phyloP scores from a whole-genome alignment of 2,113 vertebrate species.

The Ovis canadensis region DNA sequence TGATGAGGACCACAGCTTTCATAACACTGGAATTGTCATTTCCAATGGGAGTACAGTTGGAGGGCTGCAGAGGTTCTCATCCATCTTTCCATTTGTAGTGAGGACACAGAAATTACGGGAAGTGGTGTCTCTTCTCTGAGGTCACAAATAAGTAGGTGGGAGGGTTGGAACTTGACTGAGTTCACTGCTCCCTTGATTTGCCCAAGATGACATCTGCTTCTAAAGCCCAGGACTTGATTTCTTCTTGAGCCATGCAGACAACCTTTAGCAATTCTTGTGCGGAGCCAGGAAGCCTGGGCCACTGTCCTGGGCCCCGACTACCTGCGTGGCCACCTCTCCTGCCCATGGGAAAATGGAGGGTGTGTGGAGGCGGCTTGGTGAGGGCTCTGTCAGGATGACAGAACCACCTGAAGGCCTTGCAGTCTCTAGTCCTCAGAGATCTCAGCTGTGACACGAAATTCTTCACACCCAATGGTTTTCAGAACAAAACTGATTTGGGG shows the following conservation, averaged over 20 bases:
- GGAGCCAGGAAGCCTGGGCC: neutral
- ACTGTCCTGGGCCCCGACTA: neutral
- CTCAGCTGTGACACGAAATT: neutral
- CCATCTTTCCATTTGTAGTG: neutral
- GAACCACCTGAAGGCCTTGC: neutral
- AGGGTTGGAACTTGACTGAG: neutral
- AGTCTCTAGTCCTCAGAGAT: neutral
- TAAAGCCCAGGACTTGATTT: neutral
- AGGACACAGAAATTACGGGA: neutral
- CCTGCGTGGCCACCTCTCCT: neutral
- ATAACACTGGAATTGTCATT: neutral
- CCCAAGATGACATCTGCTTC: neutral
- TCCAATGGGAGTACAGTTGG: neutral
- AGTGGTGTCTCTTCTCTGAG: neutral
- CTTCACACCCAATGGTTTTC: neutral
- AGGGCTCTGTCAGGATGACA: neutral
- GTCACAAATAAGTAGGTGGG: neutral
- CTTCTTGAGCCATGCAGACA: neutral
- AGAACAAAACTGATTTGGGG: neutral
- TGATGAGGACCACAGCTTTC: neutral
- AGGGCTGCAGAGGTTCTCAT: neutral
- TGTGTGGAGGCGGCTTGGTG: accelerated
- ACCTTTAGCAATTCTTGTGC: neutral
- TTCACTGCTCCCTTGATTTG: neutral
- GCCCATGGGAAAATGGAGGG: neutral